Percentiles rank a stretch among this genome's conserved stretches.
Conservation (phyloP, 2,888 invertebrate species). For the Spatulosminthurus flaviceps region DNA sequence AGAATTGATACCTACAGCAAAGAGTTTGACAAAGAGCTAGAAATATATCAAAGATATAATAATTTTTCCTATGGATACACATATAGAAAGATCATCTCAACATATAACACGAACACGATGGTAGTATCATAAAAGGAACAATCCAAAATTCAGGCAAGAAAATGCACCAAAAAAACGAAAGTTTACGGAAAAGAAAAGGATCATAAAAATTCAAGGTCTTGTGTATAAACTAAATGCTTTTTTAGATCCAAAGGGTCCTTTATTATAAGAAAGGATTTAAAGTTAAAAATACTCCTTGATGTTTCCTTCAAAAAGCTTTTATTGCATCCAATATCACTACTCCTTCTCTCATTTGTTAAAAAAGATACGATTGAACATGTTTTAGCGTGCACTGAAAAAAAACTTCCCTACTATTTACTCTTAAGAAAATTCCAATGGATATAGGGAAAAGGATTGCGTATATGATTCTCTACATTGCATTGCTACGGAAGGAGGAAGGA, state of each 20-base stretch:
- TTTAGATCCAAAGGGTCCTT: slow-evolving; percentile 8
- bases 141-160: background rate
- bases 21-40: background rate
- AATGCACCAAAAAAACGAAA: slow-evolving; percentile 7
- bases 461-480: background rate
- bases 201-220: slow-evolving; percentile 41
- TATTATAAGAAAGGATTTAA: slow-evolving; percentile 1
- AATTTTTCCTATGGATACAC: no score
- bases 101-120: no score
- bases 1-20: slow-evolving; percentile 38
- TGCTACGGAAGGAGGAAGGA: background rate
- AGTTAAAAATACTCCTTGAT: background rate
- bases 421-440: background rate
- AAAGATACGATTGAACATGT: background rate
- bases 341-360: background rate
- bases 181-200: slow-evolving; percentile 26
- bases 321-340: background rate
- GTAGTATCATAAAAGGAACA: slow-evolving; percentile 15
- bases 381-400: background rate
- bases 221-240: background rate
- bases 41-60: no score
- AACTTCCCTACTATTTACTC: background rate
- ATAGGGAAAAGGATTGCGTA: background rate
- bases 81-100: background rate
- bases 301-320: background rate